phyloP scores from a whole-genome alignment of 2,797 vertebrate species.

The Protonibea diacanthus region DNA sequence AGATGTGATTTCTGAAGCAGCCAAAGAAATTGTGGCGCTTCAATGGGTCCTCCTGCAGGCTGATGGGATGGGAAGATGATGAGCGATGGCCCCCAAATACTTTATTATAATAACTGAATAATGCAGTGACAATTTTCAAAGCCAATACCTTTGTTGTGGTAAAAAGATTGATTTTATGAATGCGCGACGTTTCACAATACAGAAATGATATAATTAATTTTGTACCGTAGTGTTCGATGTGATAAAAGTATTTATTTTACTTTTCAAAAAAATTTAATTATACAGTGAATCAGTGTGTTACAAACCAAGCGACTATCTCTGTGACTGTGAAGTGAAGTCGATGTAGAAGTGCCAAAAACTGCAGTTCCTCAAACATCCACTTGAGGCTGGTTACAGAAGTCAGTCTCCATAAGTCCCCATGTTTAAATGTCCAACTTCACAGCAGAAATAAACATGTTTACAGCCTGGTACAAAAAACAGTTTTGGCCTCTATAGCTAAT shows the following conservation, averaged over 20 bases:
- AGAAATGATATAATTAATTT: neutral
- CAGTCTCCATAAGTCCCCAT: no score
- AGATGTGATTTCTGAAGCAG: constrained; percentile 36
- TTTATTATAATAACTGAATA: constrained; percentile 10
- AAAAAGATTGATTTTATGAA: constrained; percentile 2
- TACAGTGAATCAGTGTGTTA: neutral
- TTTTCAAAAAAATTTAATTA: neutral
- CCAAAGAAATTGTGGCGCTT: constrained; percentile 23
- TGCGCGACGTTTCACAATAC: neutral
- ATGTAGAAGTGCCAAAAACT: no score
- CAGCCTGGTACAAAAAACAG: no score
- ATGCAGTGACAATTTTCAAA: constrained; percentile 6
- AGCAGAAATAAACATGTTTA: no score
- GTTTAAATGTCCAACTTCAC: no score
- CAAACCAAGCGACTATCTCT: no score
- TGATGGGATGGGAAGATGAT: neutral
- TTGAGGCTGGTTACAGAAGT: no score
- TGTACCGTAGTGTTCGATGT: neutral
- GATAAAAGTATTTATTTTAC: neutral
- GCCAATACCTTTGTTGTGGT: constrained; percentile 17
- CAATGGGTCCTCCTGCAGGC: neutral
- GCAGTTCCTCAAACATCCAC: no score
- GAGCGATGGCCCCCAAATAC: neutral
- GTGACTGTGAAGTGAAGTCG: no score
- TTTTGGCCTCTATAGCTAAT: no score